phyloP scores from a whole-genome alignment of 2,797 vertebrate species.

The Ctenopoma kingsleyae region DNA sequence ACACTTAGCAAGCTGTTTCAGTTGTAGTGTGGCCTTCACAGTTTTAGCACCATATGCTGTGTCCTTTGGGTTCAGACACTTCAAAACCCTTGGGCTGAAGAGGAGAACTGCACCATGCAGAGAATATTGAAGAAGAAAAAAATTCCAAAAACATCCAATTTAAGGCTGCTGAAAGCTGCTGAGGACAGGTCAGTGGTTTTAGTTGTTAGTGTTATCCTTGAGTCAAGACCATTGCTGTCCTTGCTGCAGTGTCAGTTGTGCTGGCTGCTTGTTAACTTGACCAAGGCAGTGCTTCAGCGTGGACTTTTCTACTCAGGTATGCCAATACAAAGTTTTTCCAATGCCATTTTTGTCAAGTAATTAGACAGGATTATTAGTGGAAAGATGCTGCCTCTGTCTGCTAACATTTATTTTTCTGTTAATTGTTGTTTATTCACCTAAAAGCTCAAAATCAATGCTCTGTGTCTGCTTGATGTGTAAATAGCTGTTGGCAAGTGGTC shows the following conservation, averaged over 20 bases:
- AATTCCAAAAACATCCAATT: slow-evolving; percentile 10
- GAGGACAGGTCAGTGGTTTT: slow-evolving; percentile 9
- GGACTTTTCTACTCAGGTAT: neutral
- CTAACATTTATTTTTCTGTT: neutral
- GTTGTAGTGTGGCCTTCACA: slow-evolving; percentile 23
- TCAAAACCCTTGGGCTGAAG: slow-evolving; percentile 22
- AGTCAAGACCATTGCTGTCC: neutral
- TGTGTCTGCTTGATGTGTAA: neutral
- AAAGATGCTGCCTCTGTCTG: neutral
- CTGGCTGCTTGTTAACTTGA: neutral
- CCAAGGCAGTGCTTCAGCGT: slow-evolving; percentile 4
- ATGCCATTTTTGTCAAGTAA: neutral
- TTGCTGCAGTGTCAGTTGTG: slow-evolving; percentile 4
- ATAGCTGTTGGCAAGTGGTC: neutral
- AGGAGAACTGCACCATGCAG: slow-evolving; percentile 15
- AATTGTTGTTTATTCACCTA: neutral
- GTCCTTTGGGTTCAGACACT: slow-evolving; percentile 3
- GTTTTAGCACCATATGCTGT: neutral
- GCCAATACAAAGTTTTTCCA: neutral
- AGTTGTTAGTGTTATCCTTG: neutral
- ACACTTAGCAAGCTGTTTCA: slow-evolving; percentile 9
- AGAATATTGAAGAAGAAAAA: slow-evolving; percentile 1
- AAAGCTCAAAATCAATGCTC: neutral
- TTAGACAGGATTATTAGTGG: neutral
- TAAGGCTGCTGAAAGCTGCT: slow-evolving; percentile 17